Base-by-base conservation (phyloP, 2,888 invertebrate species). In the Rhagophthalmus giganteus region DNA sequence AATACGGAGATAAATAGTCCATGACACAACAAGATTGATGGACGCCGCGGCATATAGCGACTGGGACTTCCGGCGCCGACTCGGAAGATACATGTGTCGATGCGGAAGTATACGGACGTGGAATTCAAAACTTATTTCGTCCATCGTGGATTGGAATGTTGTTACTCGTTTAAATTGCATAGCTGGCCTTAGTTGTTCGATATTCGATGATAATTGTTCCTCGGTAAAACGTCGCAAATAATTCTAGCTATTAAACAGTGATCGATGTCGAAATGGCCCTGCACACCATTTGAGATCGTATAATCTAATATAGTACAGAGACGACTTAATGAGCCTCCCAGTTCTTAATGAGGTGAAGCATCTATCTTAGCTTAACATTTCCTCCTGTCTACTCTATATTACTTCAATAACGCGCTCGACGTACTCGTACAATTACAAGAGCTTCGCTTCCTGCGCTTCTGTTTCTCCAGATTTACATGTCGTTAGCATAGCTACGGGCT, bases 1-100 rank as follows among this genome's bases (percentile, higher is more conserved):
- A 73, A 72, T 73, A 72, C 69, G 66, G 70, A 72, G 72, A 73
- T 72, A 72, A 73, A 73, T 73, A 72, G 71, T 70, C 67, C 70
- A 66, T 70, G 72, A 70, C 72, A 70, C 67, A 70, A 66, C 68
- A 73, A 73, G 73, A 73, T 73, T 72, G 71, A 73, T 73, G 71
- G 67, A 64, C 64, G 62, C 50, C 56, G 51, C 55, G 52, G 55
- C 46, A 35, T 53, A 53, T 52, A 53, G 47, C 48, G 45, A 54
- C 47, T 41, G 30, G 47, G 50, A 45, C 52, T 63, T 44, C 50
- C 50, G 64, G 64, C 61, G 67, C 66, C 63, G 61, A 61, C 63
- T 64, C 63, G 64, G 62, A 65, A 69, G 67, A 65, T 70, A 71
- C 72, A 72, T 68, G 68, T 71, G 69, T 70, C 66, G 68, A 69